phyloP scores from a whole-genome alignment of 2,113 vertebrate species.

The Fulmarus glacialis region DNA sequence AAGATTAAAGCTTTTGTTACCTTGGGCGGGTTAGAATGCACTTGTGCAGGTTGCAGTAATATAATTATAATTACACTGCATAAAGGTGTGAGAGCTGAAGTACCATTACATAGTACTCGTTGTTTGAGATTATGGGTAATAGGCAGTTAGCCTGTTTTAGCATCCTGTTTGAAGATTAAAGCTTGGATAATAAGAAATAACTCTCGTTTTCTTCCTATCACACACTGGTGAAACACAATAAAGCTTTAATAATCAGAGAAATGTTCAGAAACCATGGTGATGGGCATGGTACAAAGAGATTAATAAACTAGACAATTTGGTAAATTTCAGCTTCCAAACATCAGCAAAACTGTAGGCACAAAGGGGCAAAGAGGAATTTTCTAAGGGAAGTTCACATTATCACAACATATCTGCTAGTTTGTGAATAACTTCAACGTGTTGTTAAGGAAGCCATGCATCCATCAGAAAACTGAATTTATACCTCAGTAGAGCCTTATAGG shows the following conservation, averaged over 20 bases:
- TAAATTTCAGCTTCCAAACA: neutral
- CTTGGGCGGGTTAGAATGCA: neutral
- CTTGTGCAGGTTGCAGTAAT: constrained; percentile 13
- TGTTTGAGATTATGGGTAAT: neutral
- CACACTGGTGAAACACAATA: neutral
- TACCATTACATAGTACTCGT: neutral
- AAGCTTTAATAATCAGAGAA: neutral
- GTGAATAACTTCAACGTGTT: neutral
- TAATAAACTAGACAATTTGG: neutral
- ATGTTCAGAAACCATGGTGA: neutral
- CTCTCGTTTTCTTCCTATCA: neutral
- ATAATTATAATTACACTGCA: constrained; percentile 11
- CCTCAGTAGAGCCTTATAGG: neutral
- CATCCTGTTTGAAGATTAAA: constrained; percentile 40
- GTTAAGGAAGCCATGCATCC: neutral
- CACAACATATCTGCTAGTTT: neutral
- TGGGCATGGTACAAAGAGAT: neutral
- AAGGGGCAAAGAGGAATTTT: neutral
- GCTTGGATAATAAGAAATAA: neutral
- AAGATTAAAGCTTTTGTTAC: constrained; percentile 50
- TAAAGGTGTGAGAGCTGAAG: constrained; percentile 7
- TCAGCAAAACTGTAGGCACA: neutral
- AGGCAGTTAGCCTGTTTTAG: neutral
- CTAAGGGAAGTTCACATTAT: neutral
- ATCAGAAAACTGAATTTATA: neutral